Base-by-base conservation (phyloP, 2,113 vertebrate genomes). In the Calidris pygmaea region DNA sequence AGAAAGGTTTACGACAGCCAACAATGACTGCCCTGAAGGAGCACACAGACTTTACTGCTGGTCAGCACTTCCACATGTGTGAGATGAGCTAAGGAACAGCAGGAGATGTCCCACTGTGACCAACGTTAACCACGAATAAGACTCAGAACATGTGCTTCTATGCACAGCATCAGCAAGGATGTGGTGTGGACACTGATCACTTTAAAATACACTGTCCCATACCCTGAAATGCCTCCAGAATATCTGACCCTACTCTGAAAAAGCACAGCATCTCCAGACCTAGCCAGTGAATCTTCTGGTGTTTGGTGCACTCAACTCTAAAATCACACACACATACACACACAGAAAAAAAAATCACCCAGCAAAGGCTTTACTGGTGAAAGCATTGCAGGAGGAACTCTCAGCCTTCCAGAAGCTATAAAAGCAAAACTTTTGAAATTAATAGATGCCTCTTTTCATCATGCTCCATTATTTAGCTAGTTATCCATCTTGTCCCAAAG, bases 101-200 rank as follows among this genome's bases (percentile, higher is more conserved):
- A 65, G 37, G 32, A 56, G 18, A 43, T 62, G 32, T n/a, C n/a
- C 56, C 41, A 81, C 39, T 55, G 35, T 5, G n/a, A 55, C 35
- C 0, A 0, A 3, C 2, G 6, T 9, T 67, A 73, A 39, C 21
- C 17, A 47, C 59, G 41, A 74, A 15, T 30, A 55, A 67, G 26
- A 32, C 37, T 81, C 45, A 71, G 59, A 52, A 30, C 19, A 12
- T 3, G 16, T 10, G 12, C 11, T 56, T 24, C 75, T 56, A 26
- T 4, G 3, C 35, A 52, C 45, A 87, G 7, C 17, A 24, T 53
- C 47, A 67, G 35, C 39, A 71, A 87, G 50, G 59, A 62, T 0
- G 0, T 12, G 14, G 30, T 50, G 30, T 4, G 0, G 47, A 65
- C 68, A 73, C 19, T 3, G 2, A 7, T 20, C 18, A 22, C 21